Percentiles rank a stretch among this genome's conserved stretches.
phyloP scores from a whole-genome alignment of 2,113 vertebrate genomes.

The Chaetorhynchus papuensis region DNA sequence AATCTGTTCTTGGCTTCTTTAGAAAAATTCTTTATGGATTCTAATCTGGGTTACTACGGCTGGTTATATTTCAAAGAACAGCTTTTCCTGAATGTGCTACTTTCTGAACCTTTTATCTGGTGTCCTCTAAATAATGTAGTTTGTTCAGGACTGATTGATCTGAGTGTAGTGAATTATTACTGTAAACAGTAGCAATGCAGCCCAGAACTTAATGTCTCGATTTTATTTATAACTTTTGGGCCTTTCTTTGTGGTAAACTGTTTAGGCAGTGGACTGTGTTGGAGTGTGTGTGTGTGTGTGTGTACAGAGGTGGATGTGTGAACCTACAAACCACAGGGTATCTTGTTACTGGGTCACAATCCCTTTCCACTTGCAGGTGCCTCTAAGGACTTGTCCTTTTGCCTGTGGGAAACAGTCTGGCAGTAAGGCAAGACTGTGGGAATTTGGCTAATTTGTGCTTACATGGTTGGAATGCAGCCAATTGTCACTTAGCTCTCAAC shows the following conservation, averaged over 20 bases:
- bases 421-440: not conserved
- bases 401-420: slow-evolving; percentile 12
- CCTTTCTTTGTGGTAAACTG: not conserved
- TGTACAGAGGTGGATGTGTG: not conserved
- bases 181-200: not conserved
- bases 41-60: not conserved
- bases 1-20: slow-evolving; percentile 48
- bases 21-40: slow-evolving; percentile 8
- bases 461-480: not conserved
- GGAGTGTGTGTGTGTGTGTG: not conserved
- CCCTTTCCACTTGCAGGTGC: not conserved
- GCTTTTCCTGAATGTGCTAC: not conserved
- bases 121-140: not conserved
- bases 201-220: not conserved
- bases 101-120: not conserved
- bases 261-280: not conserved
- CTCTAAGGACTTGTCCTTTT: not conserved
- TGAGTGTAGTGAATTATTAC: not conserved
- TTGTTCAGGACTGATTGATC: not conserved
- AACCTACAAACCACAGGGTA: not conserved
- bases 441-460: slow-evolving; percentile 30
- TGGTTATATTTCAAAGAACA: not conserved
- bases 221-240: not conserved
- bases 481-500: not conserved
- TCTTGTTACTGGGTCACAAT: not conserved